Base-by-base conservation (phyloP, 2,113 vertebrate genomes). In the Empidonax alnorum region DNA sequence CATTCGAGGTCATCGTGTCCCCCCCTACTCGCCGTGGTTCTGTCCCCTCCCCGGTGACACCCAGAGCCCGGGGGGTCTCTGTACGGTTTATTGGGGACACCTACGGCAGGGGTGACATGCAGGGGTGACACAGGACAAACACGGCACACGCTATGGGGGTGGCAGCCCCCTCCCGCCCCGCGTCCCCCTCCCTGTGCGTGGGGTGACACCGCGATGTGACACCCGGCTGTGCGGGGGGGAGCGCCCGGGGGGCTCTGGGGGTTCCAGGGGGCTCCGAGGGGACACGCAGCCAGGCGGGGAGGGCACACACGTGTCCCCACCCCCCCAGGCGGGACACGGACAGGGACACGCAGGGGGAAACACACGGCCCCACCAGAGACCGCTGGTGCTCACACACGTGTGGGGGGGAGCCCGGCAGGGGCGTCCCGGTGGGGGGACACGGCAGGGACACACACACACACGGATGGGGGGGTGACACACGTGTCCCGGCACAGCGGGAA, bases 21-120 rank as follows among this genome's bases (percentile, higher is more conserved):
- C 21, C 35, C 21, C 18, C 1, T 5, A 10, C 2, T 41, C 14
- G 39, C 24, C 50, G 66, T 25, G 17, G 61, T 63, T 13, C 61
- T 63, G 39, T 41, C 37, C 61, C 61, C 39, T 63, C 39, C 19
- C 61, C 0, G 61, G 61, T n/a, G 77, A 74, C 69, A 85, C 66
- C 16, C 61, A 14, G 37, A 94, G 82, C 33, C 9, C 7, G 33
- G 69, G 69, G 59, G 14, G 50, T 84, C 80, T 50, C 77, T 24
- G 50, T 86, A 84, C 1, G 76, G 46, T 96, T 94, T 96, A 96
- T 96, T 94, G 65, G 79, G 76, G 79, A 22, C 55, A 71, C 73
- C 92, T 94, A 96, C 83, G 65, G 65, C 35, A 1, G 77, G 74
- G 90, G 80, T 28, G 24, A 94, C 95, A 96, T 96, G 95, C 95